Base-by-base conservation (phyloP, 1,140 invertebrate species). In the Cydia amplana region DNA sequence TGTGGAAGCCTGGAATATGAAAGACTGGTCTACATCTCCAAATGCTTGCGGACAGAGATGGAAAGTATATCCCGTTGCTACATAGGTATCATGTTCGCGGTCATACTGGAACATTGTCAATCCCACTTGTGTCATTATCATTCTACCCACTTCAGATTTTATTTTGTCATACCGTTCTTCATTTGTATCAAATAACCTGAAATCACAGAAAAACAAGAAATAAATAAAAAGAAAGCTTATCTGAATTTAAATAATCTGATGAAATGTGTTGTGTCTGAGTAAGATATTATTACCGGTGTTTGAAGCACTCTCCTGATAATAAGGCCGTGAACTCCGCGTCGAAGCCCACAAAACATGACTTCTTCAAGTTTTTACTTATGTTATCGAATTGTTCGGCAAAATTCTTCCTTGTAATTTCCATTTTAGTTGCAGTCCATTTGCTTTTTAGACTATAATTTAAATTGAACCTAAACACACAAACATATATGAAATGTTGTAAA, bases 301-400 rank as follows among this genome's bases (percentile, higher is more conserved):
- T 94, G 64, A 90, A 86, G 7, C 87, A 77, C 43, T 93, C 85
- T 76, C 91, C 87, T 9, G 93, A 79, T 70, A 93, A 85, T 80
- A 96, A 86, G 73, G 95, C 95, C 65, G 94, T 95, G 80, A 96
- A 96, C 91, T 96, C 96, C 43, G 94, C 93, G 85, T 96, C 95
- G 78, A 96, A 93, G n/a, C 94, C 93, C 82, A 95, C 87, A 83
- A 95, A 95, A 73, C 86, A 90, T 6, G 94, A 92, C 63, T 89
- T 86, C 83, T 93, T 91, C 5, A 95, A 83, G 77, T 91, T 79
- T 25, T 85, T 79, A 73, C 91, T 85, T 74, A 95, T 93, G 75
- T 91, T 84, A 1, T 94, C 93, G 75, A 93, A 88, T 43, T 94
- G 74, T 28, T 92, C 80, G 1, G 84, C 75, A 79, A 94, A 95